phyloP scores from a whole-genome alignment of 2,888 invertebrate species.

The Oligia latruncula region DNA sequence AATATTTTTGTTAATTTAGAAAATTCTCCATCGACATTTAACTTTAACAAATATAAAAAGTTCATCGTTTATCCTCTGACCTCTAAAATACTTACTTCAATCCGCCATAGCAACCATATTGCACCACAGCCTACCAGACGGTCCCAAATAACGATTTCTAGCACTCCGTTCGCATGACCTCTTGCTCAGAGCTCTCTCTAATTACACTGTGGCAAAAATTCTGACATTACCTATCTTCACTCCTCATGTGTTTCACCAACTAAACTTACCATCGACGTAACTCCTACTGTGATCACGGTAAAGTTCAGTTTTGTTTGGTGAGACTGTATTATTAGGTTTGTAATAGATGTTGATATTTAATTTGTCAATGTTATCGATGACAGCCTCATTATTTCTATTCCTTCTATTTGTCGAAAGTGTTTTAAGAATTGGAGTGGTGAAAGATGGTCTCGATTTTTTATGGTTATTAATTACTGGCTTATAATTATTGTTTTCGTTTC shows the following conservation, averaged over 20 bases:
- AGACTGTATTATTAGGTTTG: conserved; percentile 33
- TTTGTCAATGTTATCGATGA: conserved; percentile 88
- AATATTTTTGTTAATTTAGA: no score
- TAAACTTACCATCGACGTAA: conserved; percentile 58
- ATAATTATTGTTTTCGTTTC: conserved; percentile 67
- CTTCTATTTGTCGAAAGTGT: conserved; percentile 78
- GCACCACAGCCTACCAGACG: conserved; percentile 59
- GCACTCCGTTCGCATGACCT: conserved; percentile 87
- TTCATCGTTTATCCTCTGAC: background rate
- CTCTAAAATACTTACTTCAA: conserved; percentile 32
- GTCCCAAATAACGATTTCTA: conserved; percentile 79
- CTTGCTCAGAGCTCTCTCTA: conserved; percentile 84
- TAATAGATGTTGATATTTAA: conserved; percentile 83
- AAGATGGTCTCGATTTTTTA: conserved; percentile 74
- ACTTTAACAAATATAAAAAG: background rate
- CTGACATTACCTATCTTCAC: conserved; percentile 78
- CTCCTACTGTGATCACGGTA: conserved; percentile 57
- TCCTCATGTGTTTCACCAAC: conserved; percentile 70
- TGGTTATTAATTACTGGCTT: conserved; percentile 65
- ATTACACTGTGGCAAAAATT: conserved; percentile 86
- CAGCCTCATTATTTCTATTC: conserved; percentile 83
- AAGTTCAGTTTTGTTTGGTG: conserved; percentile 52
- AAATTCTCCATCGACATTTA: background rate
- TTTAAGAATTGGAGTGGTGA: conserved; percentile 73
- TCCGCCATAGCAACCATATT: conserved; percentile 49